A percentile compares a stretch with the other conserved stretches of the same genome.
Evolutionary conservation across 2,113 vertebrate genomes (phyloP).

Genomic region (Anguilla rostrata): DNA sequence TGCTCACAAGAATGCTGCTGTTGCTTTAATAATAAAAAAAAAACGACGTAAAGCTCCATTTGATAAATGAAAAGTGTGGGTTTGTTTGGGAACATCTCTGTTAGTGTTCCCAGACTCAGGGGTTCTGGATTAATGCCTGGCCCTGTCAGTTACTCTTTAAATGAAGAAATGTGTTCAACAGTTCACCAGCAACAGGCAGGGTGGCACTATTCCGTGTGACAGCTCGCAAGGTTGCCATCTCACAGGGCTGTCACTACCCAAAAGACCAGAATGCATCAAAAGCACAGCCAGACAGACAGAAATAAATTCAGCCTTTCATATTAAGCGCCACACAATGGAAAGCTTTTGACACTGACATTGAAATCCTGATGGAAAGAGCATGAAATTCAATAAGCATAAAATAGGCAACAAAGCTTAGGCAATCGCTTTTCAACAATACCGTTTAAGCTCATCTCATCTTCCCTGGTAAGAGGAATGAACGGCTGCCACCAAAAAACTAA

Average conservation of each 20-base stretch:
- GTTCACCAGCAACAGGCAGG: conserved; percentile 28
- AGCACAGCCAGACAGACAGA: not conserved
- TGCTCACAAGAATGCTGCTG: not conserved
- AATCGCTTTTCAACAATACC: not conserved
- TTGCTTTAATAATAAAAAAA: not conserved
- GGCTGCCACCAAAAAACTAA: not conserved
- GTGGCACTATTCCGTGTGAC: not conserved
- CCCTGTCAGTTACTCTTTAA: conserved; percentile 26
- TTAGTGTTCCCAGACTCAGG: not conserved
- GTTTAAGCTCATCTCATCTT: not conserved
- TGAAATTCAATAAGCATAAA: not conserved
- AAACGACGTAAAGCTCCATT: not conserved
- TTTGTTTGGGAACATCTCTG: not conserved
- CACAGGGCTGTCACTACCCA: not conserved
- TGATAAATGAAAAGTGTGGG: not conserved
- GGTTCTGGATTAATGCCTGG: conserved; percentile 31
- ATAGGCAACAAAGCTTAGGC: no score
- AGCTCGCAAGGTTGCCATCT: not conserved
- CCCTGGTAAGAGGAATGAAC: no score
- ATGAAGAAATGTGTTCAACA: conserved; percentile 40
- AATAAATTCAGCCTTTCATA: not conserved
- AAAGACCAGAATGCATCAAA: not conserved
- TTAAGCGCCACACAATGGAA: not conserved
- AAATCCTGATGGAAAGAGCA: no score
- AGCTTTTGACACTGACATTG: no score